Percentiles rank a stretch among this genome's conserved stretches.
Conservation (phyloP, 2,888 invertebrate species). For the Leptinotarsa peninsularis region DNA sequence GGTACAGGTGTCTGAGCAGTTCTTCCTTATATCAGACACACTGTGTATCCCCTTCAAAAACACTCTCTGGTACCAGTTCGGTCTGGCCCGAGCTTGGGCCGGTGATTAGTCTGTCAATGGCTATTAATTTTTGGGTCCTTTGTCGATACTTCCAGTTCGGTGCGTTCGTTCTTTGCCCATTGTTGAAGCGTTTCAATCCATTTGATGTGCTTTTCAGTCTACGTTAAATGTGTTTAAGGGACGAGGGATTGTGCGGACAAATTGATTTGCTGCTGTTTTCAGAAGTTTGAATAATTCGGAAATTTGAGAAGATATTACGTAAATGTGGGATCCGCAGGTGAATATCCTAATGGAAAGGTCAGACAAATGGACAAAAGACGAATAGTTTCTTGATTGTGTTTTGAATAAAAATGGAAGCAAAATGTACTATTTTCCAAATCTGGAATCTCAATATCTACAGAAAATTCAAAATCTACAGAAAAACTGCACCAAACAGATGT, state of each 20-base stretch:
- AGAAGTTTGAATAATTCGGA: conserved; percentile 27
- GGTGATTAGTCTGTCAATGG: conserved; percentile 60
- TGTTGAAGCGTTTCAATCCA: conserved; percentile 49
- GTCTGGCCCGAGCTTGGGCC: conserved; percentile 40
- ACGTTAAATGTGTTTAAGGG: conserved; percentile 32
- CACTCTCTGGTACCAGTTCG: conserved; percentile 25
- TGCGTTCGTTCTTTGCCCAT: conserved; percentile 52
- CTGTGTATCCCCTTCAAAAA: neutral
- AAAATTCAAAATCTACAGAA: no score
- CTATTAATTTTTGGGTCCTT: conserved; percentile 57
- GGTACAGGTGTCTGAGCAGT: no score
- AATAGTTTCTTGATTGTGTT: no score
- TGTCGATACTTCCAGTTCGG: conserved; percentile 54
- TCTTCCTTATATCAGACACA: neutral
- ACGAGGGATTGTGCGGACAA: conserved; percentile 31
- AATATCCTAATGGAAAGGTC: neutral
- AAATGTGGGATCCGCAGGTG: conserved; percentile 17
- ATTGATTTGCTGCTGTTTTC: conserved; percentile 38
- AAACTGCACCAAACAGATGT: no score
- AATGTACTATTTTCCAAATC: no score
- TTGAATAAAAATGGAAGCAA: no score
- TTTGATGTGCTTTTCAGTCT: conserved; percentile 52
- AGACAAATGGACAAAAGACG: no score
- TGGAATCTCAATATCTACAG: no score
- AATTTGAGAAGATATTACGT: conserved; percentile 33